phyloP scores from a whole-genome alignment of 2,797 vertebrate genomes.

The Cygnus olor region DNA sequence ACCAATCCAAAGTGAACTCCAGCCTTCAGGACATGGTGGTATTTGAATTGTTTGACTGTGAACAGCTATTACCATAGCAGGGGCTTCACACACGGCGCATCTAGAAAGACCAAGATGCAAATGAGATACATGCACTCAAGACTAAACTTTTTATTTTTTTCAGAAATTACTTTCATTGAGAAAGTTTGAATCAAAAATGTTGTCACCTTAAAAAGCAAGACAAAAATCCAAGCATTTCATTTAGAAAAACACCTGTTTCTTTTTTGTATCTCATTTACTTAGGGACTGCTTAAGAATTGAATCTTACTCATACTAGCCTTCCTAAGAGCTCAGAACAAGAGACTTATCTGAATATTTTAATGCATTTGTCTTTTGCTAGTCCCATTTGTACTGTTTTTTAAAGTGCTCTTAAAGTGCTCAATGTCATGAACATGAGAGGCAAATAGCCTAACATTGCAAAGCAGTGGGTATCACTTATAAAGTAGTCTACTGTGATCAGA shows the following conservation, averaged over 20 bases:
- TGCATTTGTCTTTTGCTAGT: not conserved
- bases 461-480: not conserved
- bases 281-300: not conserved
- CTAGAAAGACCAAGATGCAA: constrained; percentile 71
- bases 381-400: not conserved
- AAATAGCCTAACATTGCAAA: not conserved
- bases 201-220: not conserved
- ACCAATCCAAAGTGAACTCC: constrained; percentile 94
- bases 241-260: not conserved
- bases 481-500: not conserved
- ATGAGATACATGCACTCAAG: not conserved
- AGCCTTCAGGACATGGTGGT: constrained; percentile 87
- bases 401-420: not conserved
- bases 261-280: not conserved
- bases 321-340: not conserved
- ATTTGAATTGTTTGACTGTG: constrained; percentile 98
- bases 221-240: not conserved
- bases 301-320: not conserved
- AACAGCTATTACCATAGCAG: constrained; percentile 95
- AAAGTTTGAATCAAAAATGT: not conserved
- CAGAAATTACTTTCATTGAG: not conserved
- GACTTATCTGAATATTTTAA: not conserved
- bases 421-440: not conserved
- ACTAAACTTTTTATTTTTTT: not conserved
- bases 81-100: constrained; percentile 95